Conservation (phyloP, 2,888 invertebrate genomes). For the Campoplex nolae region DNA sequence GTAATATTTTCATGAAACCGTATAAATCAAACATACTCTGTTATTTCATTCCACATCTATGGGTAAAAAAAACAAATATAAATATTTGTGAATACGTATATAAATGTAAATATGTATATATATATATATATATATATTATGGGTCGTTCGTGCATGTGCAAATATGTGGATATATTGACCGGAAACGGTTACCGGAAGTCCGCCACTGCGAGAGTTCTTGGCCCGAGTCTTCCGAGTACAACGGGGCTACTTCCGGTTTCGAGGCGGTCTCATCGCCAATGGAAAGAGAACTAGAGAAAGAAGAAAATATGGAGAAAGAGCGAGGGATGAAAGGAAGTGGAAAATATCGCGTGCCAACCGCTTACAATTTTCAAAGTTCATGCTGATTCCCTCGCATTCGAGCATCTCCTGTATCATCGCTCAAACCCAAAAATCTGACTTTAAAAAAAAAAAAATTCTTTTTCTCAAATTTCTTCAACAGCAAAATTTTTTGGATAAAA, state of each 20-base stretch:
- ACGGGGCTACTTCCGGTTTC: conserved; percentile 56
- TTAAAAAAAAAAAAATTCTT: too few relatives aligned
- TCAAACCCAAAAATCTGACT: background rate
- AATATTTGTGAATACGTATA: background rate
- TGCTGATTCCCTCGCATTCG: background rate
- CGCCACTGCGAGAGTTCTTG: conserved; percentile 63
- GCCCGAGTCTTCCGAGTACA: conserved; percentile 67
- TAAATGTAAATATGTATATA: background rate
- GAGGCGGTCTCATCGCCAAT: conserved; percentile 2
- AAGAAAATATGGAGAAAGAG: background rate
- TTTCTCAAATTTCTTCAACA: too few relatives aligned
- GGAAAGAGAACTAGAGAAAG: conserved; percentile 10
- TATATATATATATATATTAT: background rate
- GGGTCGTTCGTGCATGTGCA: background rate
- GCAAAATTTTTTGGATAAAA: too few relatives aligned
- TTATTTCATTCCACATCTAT: too few relatives aligned
- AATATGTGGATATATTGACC: conserved; percentile 50
- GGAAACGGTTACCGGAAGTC: conserved; percentile 66
- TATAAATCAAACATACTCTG: too few relatives aligned
- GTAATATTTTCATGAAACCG: too few relatives aligned
- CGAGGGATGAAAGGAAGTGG: conserved; percentile 14
- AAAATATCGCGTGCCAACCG: conserved; percentile 61
- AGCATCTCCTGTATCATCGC: background rate
- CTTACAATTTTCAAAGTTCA: conserved; percentile 24
- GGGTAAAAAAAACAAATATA: background rate